Evolutionary conservation across 2,888 invertebrate species (phyloP), one percentile per base, ranked within the genome.

Genomic region (Caenorhabditis wallacei): DNA sequence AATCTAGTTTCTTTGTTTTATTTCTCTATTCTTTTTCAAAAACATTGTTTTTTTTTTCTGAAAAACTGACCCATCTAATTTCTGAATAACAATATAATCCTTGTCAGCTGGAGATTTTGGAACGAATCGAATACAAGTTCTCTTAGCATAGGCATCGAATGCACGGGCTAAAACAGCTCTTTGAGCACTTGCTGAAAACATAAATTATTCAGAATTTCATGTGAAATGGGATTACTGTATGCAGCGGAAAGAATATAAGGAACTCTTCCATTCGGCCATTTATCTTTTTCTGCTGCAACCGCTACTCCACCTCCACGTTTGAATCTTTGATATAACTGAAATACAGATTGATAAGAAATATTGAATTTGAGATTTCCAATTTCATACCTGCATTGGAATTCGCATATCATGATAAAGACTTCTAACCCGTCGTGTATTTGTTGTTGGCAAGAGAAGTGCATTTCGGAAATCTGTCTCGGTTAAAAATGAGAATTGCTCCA

Each of bases 61-160:
- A 18, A 54, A 30, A 46, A 81, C 86, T 72, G 61, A 92, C 89
- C 91, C 91, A 66, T 90, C 90, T 48, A 92, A 92, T 51, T 92
- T 92, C 87, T 94, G 93, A 74, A 95, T 93, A 5, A 93, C 92
- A 5, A 95, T 92, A 91, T 94, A 95, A 89, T 94, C 94, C 54
- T 84, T 84, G 8, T 92, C 90, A 86, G 94, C 94, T 0, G 93
- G 92, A 80, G 93, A 92, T 63, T 94, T 93, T 78, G 94, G 94
- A 0, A 94, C 93, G 89, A 95, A 95, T 71, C 94, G 93, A 64
- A 95, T 93, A 90, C 95, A 95, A 0, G 94, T 94, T 84, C 93
- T 94, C 1, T 94, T 93, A 78, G 94, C 94, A 84, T 94, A 94
- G 82, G 94, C 94, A 48, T 93, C 92, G 71, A 95, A 93, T 0